Percentiles rank a stretch among this genome's conserved stretches.
These are phyloP conservation scores for Stomorhina lunata DNA, from an alignment of 2,888 invertebrate genomes.

Conservation along the genomic window DNA sequence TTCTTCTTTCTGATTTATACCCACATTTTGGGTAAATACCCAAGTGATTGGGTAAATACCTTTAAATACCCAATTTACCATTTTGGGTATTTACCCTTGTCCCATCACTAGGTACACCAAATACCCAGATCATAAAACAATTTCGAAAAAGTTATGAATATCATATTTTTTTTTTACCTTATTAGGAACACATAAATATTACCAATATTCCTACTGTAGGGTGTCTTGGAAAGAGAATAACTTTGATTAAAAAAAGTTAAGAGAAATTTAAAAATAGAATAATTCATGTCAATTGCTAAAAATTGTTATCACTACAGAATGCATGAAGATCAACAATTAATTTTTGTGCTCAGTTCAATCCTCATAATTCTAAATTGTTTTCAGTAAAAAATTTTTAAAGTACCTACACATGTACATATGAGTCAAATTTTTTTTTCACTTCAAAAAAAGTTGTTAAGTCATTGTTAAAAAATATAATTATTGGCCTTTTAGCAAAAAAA, in stretches of 20 bases:
- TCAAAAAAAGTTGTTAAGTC: slow-evolving; percentile 28
- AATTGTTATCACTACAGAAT: background rate
- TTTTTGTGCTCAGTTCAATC: background rate
- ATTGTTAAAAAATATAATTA: slow-evolving; percentile 24
- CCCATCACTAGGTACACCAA: too few relatives aligned
- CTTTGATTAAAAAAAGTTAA: background rate
- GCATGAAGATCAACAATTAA: background rate
- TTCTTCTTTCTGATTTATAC: too few relatives aligned
- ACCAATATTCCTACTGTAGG: background rate
- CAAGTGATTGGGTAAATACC: too few relatives aligned
- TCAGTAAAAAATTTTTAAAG: background rate
- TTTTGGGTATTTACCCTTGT: too few relatives aligned
- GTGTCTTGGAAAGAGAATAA: background rate
- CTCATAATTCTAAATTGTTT: background rate
- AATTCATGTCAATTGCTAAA: background rate
- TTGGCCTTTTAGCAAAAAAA: background rate
- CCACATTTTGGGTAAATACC: too few relatives aligned
- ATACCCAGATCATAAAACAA: too few relatives aligned
- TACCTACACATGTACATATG: background rate
- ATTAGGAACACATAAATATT: too few relatives aligned
- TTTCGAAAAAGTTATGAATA: too few relatives aligned
- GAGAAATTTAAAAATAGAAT: background rate
- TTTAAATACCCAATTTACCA: too few relatives aligned
- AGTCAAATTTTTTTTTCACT: background rate
- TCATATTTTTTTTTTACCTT: too few relatives aligned